Evolutionary conservation across 2,113 vertebrate species (phyloP).

Genomic region (Hipposideros armiger): DNA sequence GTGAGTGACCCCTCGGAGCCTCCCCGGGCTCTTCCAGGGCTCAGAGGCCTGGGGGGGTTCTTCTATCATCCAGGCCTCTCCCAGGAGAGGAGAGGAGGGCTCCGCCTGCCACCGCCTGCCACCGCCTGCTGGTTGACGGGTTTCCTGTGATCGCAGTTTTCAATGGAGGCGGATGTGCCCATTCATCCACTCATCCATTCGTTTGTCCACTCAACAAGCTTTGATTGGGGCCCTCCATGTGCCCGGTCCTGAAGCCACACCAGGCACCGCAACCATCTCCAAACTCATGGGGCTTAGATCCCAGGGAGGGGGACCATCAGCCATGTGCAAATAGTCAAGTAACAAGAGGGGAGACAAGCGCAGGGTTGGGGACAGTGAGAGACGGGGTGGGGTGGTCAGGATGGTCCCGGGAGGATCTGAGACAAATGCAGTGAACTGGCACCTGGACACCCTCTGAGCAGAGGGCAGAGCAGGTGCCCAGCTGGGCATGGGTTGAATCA

Average conservation of each 20-base stretch:
- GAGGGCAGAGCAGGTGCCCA: not conserved
- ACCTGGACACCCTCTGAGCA: not conserved
- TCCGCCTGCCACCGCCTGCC: too few relatives aligned
- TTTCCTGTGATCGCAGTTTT: too few relatives aligned
- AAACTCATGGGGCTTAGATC: not conserved
- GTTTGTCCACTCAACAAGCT: not conserved
- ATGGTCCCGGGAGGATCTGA: not conserved
- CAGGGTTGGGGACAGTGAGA: not conserved
- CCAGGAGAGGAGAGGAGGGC: not conserved
- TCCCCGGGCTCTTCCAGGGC: not conserved
- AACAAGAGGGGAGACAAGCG: accelerated
- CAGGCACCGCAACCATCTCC: accelerated
- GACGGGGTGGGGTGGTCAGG: not conserved
- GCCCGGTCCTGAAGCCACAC: not conserved
- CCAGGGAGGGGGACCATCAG: not conserved
- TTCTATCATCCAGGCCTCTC: not conserved
- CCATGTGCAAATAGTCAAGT: accelerated
- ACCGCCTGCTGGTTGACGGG: not conserved
- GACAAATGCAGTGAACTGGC: not conserved
- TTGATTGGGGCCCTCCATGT: not conserved
- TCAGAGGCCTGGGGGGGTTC: not conserved
- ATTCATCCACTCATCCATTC: accelerated
- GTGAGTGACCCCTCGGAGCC: not conserved
- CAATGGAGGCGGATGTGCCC: not conserved
- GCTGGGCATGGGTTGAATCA: not conserved